These are phyloP conservation scores for Schlechtendalia chinensis DNA, from an alignment of 1,140 invertebrate genomes.

Conservation along the genomic window DNA sequence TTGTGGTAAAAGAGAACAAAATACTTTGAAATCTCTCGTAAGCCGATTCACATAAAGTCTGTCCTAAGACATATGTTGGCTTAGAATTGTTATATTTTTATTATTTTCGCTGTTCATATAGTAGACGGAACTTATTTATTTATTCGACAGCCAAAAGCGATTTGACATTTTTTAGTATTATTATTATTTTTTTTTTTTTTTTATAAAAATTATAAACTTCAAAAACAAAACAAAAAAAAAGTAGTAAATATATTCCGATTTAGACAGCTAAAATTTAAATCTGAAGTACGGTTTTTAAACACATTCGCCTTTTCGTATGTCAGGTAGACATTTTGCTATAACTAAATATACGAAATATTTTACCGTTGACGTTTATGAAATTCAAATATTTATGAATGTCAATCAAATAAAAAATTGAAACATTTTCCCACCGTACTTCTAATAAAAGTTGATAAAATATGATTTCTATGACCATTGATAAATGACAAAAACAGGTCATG, in stretches of 20 bases:
- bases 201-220: background rate
- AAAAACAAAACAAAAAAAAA: background rate
- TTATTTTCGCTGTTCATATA: background rate
- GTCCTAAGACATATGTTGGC: background rate
- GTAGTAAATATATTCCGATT: background rate
- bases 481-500: too few relatives aligned
- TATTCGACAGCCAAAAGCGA: constrained; percentile 10
- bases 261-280: background rate
- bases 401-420: constrained; percentile 1
- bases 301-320: background rate
- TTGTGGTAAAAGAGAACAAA: background rate
- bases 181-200: too few relatives aligned
- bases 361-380: constrained; percentile 1
- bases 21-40: background rate
- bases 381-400: constrained; percentile 19
- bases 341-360: constrained; percentile 8
- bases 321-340: background rate
- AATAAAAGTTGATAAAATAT: too few relatives aligned
- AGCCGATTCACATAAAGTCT: background rate
- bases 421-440: background rate
- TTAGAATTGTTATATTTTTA: constrained; percentile 5
- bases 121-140: background rate
- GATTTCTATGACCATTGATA: too few relatives aligned
- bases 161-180: constrained; percentile 7
- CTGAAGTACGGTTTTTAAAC: background rate